phyloP scores from a whole-genome alignment of 2,797 vertebrate species.

The Muscicapa comitata region DNA sequence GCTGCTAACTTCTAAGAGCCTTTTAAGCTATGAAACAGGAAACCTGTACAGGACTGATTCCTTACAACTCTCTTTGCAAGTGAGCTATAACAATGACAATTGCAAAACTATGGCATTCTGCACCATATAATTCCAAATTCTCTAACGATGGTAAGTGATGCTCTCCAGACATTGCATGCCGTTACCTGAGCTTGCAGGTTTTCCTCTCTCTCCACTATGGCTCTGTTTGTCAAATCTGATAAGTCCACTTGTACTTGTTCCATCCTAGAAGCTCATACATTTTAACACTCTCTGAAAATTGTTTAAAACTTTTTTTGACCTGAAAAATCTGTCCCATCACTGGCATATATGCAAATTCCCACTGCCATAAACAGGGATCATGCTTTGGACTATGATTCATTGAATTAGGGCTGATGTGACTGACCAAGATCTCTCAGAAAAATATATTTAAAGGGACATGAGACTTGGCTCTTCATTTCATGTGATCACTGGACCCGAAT shows the following conservation, averaged over 20 bases:
- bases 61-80: neutral
- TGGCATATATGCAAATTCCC: neutral
- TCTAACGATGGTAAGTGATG: neutral
- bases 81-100: neutral
- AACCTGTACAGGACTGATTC: neutral
- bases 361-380: rapidly evolving
- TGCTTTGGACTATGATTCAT: neutral
- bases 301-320: neutral
- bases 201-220: neutral
- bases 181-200: neutral
- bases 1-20: neutral
- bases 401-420: neutral
- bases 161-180: neutral
- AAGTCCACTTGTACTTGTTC: neutral
- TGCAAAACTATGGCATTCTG: neutral
- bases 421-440: neutral
- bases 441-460: neutral
- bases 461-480: neutral
- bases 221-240: neutral
- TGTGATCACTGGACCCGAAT: neutral
- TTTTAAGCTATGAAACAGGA: neutral
- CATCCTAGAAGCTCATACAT: neutral
- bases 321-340: neutral
- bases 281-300: neutral
- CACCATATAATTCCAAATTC: neutral